phyloP scores from a whole-genome alignment of 2,797 vertebrate species.

The Enteromius trimaculatus region DNA sequence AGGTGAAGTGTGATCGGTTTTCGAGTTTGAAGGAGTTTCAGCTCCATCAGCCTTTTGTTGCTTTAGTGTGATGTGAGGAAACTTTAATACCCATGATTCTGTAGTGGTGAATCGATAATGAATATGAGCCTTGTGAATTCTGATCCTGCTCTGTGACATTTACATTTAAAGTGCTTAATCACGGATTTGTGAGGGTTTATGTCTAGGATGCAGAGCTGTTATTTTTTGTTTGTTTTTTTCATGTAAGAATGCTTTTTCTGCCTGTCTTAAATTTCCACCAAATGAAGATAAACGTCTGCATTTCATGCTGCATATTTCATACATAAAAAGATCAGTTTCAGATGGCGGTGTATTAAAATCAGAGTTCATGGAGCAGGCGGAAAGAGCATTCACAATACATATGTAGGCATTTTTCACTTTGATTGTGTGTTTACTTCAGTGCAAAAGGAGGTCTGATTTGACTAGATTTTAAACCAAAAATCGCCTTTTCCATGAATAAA shows the following conservation, averaged over 20 bases:
- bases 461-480: conserved; percentile 4
- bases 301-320: conserved; percentile 28
- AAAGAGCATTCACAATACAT: background rate
- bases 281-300: conserved; percentile 24
- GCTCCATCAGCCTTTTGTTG: background rate
- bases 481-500: conserved; percentile 32
- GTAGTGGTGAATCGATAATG: background rate
- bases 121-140: background rate
- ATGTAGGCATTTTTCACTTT: conserved; percentile 21
- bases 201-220: background rate
- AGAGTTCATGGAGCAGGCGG: background rate
- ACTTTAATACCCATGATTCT: conserved; percentile 7
- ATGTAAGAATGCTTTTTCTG: background rate
- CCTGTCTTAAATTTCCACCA: conserved; percentile 4
- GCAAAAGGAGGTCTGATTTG: conserved; percentile 2
- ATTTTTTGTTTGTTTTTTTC: background rate
- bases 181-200: conserved; percentile 15
- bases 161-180: conserved; percentile 10
- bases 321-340: conserved; percentile 39
- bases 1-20: conserved; percentile 21
- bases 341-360: conserved; percentile 22
- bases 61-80: conserved; percentile 14
- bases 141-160: conserved; percentile 8
- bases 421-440: conserved; percentile 25
- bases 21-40: conserved; percentile 17